Evolutionary conservation across 1,140 invertebrate genomes (phyloP), one percentile per base, ranked within the genome.

Genomic region (Thaumetopoea pityocampa): DNA sequence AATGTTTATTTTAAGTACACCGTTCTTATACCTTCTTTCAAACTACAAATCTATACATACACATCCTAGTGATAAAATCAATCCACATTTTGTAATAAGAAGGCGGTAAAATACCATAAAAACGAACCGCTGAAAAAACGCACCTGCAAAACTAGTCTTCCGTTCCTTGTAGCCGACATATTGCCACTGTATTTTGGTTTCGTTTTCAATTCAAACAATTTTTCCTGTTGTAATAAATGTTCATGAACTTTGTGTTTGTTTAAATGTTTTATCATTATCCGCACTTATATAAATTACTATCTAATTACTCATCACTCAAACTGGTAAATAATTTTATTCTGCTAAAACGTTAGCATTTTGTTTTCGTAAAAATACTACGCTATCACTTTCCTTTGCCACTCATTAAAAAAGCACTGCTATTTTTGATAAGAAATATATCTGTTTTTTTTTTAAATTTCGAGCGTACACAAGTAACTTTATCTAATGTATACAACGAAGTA

Each of bases 221-320:
- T 66, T 34, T 69, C 67, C 29, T 66, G 52, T 41, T 67, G 36
- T 37, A 69, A 36, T 40, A 74, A 61, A 37, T 74, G 53, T 54
- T 74, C 66, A 22, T 71, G 67, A 3, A 74, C 67, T 5, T 47
- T 50, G n/a, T 52, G 34, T 30, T 71, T 74, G 23, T 55, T 71
- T 33, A 69, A 43, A 28, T 67, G 45, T 29, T 74, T 68, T 66
- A 71, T 64, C 67, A 71, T 73, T 55, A 55, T 71, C 48, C 35
- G 37, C 9, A 33, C 16, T 32, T 28, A 34, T 23, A 34, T 6
- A 32, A n/a, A 9, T 22, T 6, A 38, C 23, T 7, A 28, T 12
- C 7, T 9, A 38, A 18, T 19, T 38, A 8, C 29, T 28, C 22
- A n/a, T 5, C 20, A 23, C 15, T 30, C 23, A n/a, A n/a, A n/a